Evolutionary conservation across 1,140 invertebrate species (phyloP).

Genomic region (Lepidostoma basale): DNA sequence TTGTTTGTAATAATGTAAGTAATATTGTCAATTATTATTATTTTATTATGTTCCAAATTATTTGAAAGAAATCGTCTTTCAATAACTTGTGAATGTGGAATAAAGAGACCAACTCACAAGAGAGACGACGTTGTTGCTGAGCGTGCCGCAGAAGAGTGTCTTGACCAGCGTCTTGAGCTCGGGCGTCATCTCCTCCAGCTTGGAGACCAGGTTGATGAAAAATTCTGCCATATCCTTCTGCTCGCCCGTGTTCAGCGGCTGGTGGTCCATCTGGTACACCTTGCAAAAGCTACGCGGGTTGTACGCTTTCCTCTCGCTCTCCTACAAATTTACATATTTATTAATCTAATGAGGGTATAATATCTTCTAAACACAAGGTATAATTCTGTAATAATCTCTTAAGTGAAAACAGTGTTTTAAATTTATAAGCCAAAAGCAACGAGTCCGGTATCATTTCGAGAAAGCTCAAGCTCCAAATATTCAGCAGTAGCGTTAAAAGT

Average conservation of each 20-base stretch:
- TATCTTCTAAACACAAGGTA: too few species aligned
- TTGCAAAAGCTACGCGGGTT: constrained; percentile 95
- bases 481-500: too few species aligned
- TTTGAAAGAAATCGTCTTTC: too few species aligned
- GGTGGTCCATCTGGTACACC: constrained; percentile 96
- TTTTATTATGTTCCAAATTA: too few species aligned
- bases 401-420: too few species aligned
- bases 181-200: constrained; percentile 94
- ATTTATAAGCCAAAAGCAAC: too few species aligned
- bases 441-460: too few species aligned
- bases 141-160: constrained; percentile 87
- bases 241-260: constrained; percentile 93
- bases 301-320: constrained; percentile 93
- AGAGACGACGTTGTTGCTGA: constrained; percentile 94
- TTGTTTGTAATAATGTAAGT: too few species aligned
- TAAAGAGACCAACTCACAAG: constrained; percentile 60
- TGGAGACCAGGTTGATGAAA: constrained; percentile 94
- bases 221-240: constrained; percentile 99
- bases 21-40: too few species aligned
- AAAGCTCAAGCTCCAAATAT: too few species aligned
- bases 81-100: not conserved
- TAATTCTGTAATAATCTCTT: too few species aligned
- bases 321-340: constrained; percentile 64
- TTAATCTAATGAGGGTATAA: too few species aligned
- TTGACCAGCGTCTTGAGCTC: constrained; percentile 90